Evolutionary conservation across 2,797 vertebrate species (phyloP), one percentile per base, ranked within the genome.

Genomic region (Astyanax mexicanus): DNA sequence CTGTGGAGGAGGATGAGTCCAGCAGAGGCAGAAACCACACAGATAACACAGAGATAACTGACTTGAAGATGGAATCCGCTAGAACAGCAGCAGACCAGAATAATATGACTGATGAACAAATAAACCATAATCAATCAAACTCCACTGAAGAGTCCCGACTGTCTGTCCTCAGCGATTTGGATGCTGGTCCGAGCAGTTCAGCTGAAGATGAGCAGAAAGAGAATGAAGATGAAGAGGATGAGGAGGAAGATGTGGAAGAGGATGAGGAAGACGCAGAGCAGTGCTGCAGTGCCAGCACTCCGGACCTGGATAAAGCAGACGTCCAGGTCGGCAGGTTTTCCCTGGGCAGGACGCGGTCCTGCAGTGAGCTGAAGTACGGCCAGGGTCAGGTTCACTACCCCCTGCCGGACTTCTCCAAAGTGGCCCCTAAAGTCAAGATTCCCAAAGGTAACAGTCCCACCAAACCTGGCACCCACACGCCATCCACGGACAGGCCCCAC

Each of bases 321-420:
- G 47, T 6, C 51, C 69, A 69, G 35, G 35, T 64, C 19, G n/a
- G 38, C n/a, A 84, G 42, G 54, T 15, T 62, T 49, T 45, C 84
- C 9, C 84, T 91, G 11, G 76, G 89, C 74, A 90, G 86, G 69
- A 85, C 85, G 27, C 81, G 78, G 80, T 92, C 89, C 35, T 89
- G 86, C 73, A 81, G 72, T 0, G 81, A 93, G 54, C 84, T 94
- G 58, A 95, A 92, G 79, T 91, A 91, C 0, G 85, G 91, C 47
- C 93, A 92, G 84, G 87, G 89, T 38, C 91, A 95, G 86, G 89
- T 93, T 83, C 91, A 90, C 80, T 94, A 86, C 51, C 91, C 82
- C 0, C 86, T 89, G 27, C 91, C 93, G 6, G 88, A 95, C 83
- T 94, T 95, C 83, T 94, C 92, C 47, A 86, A 94, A 82, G 85